Conservation (phyloP, 2,888 invertebrate species). For the Ferdinandea cuprea region DNA sequence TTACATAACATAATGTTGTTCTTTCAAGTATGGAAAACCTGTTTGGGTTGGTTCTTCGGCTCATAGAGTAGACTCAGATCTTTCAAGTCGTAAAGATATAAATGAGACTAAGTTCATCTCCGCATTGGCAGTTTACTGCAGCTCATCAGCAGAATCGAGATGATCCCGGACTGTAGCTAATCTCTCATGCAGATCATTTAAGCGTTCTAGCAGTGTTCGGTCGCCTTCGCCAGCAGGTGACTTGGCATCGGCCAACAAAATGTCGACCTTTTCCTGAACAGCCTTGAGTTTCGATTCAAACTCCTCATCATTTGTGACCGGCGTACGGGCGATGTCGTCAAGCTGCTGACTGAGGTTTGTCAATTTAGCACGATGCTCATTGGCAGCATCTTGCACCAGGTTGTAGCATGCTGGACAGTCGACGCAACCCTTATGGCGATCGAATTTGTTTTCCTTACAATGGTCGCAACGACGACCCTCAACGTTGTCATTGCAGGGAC, state of each 20-base stretch:
- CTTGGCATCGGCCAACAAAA: constrained; percentile 90
- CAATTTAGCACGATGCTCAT: constrained; percentile 89
- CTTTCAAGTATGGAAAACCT: too few relatives aligned
- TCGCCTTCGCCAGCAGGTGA: constrained; percentile 88
- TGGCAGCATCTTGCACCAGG: constrained; percentile 94
- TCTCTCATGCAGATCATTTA: constrained; percentile 86
- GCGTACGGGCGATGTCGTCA: constrained; percentile 95
- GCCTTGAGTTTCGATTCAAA: constrained; percentile 92
- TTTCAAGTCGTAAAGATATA: too few relatives aligned
- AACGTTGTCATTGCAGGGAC: constrained; percentile 93
- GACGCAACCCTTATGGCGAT: constrained; percentile 93
- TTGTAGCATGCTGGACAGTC: constrained; percentile 98
- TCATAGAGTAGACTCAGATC: too few relatives aligned
- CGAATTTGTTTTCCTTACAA: constrained; percentile 98
- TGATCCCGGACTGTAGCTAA: constrained; percentile 79
- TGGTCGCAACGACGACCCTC: constrained; percentile 97
- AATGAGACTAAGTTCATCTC: too few relatives aligned
- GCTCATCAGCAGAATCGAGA: constrained; percentile 84
- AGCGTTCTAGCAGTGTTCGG: constrained; percentile 88
- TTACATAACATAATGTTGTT: too few relatives aligned
- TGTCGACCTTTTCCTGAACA: constrained; percentile 90
- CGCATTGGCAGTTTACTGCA: constrained; percentile 79
- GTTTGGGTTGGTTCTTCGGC: too few relatives aligned
- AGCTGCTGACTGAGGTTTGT: constrained; percentile 86
- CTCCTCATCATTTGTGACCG: constrained; percentile 95